phyloP scores from a whole-genome alignment of 1,140 invertebrate genomes.

The Hylaeus volcanicus region DNA sequence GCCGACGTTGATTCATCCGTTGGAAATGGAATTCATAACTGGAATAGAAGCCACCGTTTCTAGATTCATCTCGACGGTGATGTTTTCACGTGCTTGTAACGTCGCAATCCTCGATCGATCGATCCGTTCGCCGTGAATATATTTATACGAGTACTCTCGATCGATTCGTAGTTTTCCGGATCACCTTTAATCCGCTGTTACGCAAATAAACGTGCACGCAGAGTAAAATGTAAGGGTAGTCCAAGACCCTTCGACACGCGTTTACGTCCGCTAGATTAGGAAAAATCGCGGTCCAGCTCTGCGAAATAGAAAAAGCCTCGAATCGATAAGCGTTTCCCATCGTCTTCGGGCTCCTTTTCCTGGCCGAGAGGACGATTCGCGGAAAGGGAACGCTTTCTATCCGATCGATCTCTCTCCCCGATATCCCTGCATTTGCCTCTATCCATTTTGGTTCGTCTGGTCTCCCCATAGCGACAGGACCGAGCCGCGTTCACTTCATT shows the following conservation, averaged over 20 bases:
- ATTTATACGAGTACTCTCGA: too few species aligned
- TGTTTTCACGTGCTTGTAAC: not conserved
- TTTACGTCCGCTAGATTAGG: not conserved
- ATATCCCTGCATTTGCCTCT: not conserved
- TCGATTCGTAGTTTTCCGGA: too few species aligned
- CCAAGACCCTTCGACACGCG: not conserved
- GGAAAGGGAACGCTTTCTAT: not conserved
- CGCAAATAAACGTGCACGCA: not conserved
- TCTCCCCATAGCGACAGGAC: not conserved
- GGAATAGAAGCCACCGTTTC: too few species aligned
- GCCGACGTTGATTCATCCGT: not conserved
- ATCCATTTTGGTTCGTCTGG: not conserved
- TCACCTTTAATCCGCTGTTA: too few species aligned
- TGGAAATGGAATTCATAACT: not conserved
- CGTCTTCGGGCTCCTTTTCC: not conserved
- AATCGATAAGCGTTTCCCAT: not conserved
- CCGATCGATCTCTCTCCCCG: not conserved
- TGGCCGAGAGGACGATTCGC: not conserved
- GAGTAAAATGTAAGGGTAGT: not conserved
- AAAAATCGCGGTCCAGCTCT: not conserved
- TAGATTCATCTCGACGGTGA: not conserved
- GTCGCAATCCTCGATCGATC: not conserved
- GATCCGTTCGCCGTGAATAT: not conserved
- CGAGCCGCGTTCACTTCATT: not conserved
- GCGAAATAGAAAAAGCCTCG: not conserved